Evolutionary conservation across 2,888 invertebrate genomes (phyloP).

Genomic region (Lissonota sp.): DNA sequence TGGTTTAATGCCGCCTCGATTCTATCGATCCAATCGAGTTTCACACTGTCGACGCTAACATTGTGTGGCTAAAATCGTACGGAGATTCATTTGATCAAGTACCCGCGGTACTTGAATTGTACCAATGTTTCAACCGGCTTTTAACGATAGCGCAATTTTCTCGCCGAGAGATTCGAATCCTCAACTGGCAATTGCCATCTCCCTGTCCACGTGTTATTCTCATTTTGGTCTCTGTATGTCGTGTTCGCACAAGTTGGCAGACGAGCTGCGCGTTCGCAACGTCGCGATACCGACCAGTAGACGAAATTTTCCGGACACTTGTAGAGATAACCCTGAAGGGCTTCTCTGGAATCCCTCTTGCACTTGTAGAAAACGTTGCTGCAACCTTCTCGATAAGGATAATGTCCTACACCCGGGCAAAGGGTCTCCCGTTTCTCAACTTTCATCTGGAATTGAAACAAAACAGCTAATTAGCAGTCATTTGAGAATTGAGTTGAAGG

Average conservation of each 20-base stretch:
- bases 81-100: conserved; percentile 65
- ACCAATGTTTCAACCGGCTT: background rate
- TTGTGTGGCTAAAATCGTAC: conserved; percentile 66
- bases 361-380: conserved; percentile 91
- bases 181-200: conserved; percentile 79
- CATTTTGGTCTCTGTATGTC: conserved; percentile 69
- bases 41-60: background rate
- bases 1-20: background rate
- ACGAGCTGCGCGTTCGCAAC: conserved; percentile 89
- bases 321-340: conserved; percentile 89
- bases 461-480: conserved; percentile 12
- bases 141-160: conserved; percentile 70
- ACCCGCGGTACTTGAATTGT: conserved; percentile 13
- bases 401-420: conserved; percentile 89
- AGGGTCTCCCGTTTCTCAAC: conserved; percentile 85
- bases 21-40: background rate
- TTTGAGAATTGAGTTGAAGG: background rate
- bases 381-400: conserved; percentile 89
- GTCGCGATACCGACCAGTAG: conserved; percentile 91
- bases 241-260: conserved; percentile 86
- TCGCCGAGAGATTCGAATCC: conserved; percentile 74
- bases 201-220: conserved; percentile 67
- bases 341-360: conserved; percentile 84
- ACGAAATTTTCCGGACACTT: conserved; percentile 91
- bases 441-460: conserved; percentile 86